Evolutionary conservation across 2,797 vertebrate species (phyloP).

Genomic region (Aulostomus chinensis): DNA sequence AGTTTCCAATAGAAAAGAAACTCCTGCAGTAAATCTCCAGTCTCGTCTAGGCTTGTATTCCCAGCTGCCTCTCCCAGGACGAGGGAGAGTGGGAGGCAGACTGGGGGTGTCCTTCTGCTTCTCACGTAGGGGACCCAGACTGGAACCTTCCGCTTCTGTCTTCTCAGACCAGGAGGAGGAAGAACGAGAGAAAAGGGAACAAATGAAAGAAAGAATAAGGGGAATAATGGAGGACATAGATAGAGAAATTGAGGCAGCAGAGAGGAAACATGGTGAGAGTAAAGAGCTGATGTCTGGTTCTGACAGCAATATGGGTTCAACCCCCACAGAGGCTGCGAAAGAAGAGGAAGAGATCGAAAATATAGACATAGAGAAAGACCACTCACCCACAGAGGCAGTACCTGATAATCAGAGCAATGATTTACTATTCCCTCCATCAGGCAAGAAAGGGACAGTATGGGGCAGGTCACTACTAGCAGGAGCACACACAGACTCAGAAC

Average conservation of each 20-base stretch:
- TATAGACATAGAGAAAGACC: conserved; percentile 26
- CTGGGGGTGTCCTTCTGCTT: conserved; percentile 96
- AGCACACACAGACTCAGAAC: conserved; percentile 20
- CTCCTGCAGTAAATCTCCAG: conserved; percentile 52
- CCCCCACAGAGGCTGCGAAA: conserved; percentile 29
- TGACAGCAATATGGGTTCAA: conserved; percentile 27
- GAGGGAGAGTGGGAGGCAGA: conserved; percentile 66
- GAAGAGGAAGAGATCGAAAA: conserved; percentile 47
- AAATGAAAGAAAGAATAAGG: conserved; percentile 77
- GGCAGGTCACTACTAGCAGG: conserved; percentile 9
- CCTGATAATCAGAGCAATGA: conserved; percentile 46
- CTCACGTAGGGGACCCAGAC: conserved; percentile 90
- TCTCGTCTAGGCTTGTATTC: conserved; percentile 57
- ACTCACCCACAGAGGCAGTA: conserved; percentile 24
- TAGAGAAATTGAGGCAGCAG: conserved; percentile 70
- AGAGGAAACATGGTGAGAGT: conserved; percentile 37
- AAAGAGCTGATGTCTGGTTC: conserved; percentile 35
- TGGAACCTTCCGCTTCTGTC: conserved; percentile 95
- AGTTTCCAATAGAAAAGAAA: conserved; percentile 24
- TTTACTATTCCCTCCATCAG: conserved; percentile 21
- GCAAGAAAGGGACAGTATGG: no score
- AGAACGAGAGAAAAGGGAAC: conserved; percentile 81
- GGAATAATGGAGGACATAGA: conserved; percentile 75
- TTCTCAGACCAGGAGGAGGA: conserved; percentile 94
- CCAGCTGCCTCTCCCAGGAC: conserved; percentile 60